These are phyloP conservation scores for Tridacna gigas DNA, from an alignment of 2,888 invertebrate species.

Conservation along the genomic window DNA sequence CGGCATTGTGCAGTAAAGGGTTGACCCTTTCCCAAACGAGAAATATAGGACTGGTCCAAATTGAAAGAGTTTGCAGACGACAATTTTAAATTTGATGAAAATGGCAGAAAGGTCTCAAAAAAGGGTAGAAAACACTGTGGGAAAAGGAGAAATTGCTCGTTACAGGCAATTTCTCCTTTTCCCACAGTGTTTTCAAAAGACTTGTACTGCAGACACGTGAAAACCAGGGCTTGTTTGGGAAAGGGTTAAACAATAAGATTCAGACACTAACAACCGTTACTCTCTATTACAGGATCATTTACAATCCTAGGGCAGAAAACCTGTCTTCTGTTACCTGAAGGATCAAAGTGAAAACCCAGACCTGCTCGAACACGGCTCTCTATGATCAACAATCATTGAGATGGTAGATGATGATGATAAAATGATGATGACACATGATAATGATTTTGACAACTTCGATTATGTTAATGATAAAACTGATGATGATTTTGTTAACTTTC, in stretches of 20 bases:
- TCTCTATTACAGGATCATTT: slow-evolving; percentile 55
- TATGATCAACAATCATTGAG: too few relatives aligned
- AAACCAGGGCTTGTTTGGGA: too few relatives aligned
- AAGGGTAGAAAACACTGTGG: too few relatives aligned
- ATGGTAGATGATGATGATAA: too few relatives aligned
- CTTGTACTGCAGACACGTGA: neutral
- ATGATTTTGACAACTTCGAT: neutral
- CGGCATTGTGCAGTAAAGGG: too few relatives aligned
- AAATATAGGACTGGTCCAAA: too few relatives aligned
- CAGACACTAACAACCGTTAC: neutral
- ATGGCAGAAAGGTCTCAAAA: too few relatives aligned
- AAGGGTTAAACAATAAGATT: too few relatives aligned
- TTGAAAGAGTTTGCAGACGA: too few relatives aligned
- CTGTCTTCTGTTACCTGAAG: slow-evolving; percentile 61
- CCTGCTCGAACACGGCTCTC: too few relatives aligned
- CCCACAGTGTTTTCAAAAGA: neutral
- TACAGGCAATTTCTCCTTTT: neutral
- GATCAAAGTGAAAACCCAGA: neutral
- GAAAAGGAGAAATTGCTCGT: neutral
- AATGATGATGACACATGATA: neutral
- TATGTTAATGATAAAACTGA: neutral
- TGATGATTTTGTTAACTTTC: neutral
- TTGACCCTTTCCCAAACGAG: too few relatives aligned
- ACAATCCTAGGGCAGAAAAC: slow-evolving; percentile 57
- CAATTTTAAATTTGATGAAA: too few relatives aligned